Conservation (phyloP, 2,113 vertebrate genomes). For the Barnardius zonarius region DNA sequence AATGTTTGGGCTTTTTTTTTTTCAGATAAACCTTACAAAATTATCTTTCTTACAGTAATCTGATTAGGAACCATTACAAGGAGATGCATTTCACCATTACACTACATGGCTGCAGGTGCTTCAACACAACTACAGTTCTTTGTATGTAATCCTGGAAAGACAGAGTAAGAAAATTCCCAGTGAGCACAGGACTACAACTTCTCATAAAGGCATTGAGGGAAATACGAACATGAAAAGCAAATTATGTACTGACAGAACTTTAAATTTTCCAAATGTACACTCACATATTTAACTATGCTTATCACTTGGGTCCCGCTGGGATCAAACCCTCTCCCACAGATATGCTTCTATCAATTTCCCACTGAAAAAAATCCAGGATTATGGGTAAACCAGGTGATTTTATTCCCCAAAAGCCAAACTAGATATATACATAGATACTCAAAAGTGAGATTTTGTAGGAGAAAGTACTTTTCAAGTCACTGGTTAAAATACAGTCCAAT, state of each 20-base stretch:
- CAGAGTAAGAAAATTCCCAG: not conserved
- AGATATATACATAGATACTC: not conserved
- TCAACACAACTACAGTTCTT: not conserved
- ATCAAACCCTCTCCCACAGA: not conserved
- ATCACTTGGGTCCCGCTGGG: not conserved
- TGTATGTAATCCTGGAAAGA: not conserved
- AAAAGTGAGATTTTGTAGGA: not conserved
- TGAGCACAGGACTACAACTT: not conserved
- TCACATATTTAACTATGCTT: not conserved
- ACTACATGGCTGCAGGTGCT: not conserved
- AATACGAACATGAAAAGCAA: not conserved
- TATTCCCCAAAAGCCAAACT: not conserved
- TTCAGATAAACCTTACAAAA: not conserved
- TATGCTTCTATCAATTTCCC: not conserved
- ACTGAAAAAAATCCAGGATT: not conserved
- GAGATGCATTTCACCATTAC: not conserved
- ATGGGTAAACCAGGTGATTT: not conserved
- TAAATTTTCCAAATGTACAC: not conserved
- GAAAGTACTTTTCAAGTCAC: not conserved
- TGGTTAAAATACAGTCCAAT: not conserved
- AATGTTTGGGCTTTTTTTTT: fast-evolving
- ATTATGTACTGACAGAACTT: not conserved
- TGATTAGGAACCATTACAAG: not conserved
- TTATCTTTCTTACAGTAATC: not conserved
- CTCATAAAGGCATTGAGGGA: not conserved